Evolutionary conservation across 2,888 invertebrate genomes (phyloP), one percentile per base, ranked within the genome.

Genomic region (Epistrophe grossulariae): DNA sequence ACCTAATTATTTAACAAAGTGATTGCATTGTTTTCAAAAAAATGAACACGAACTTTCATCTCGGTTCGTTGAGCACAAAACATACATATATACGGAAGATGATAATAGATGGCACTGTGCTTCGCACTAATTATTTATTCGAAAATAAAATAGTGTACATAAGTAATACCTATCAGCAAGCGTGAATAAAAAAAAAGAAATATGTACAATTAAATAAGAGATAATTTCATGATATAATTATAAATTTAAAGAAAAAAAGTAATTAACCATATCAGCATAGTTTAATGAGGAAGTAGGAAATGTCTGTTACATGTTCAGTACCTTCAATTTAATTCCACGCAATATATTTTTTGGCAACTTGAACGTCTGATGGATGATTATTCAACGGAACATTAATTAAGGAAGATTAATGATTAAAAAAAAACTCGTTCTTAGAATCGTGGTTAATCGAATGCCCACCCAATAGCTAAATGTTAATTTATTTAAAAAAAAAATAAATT

Each of bases 241-340:
- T 62, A 64, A 40, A 64, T 59, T 38, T 15, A 50, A 64, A 50
- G 76, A 80, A 50, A 64, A 50, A 80, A 77, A 50, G 60, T 76
- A 76, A 84, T 79, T 84, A 74, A 17, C 50, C 55, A 48, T 19
- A 38, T 59, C 50, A 55, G 24, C 17, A 28, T 55, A 45, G 59
- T 74, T 68, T 73, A 31, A 60, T 24, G 71, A 71, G 77, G 77
- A 84, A 84, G 55, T 38, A 71, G 81, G 81, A 82, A 82, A 64
- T 62, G 35, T 28, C 19, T 43, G 13, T 38, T 31, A 24, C 45
- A 68, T 35, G 57, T 59, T 68, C 68, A 45, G 19, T 24, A 2
- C 24, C 24, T 24, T 2, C 24, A 24, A n/a, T n/a, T 38, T 9
- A 31, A 9, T 10, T 31, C 45, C 43, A 64, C 68, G 19, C 50